A percentile compares a stretch with the other conserved stretches of the same genome.
Evolutionary conservation across 2,113 vertebrate genomes (phyloP).

Genomic region (Chaetops frenatus): DNA sequence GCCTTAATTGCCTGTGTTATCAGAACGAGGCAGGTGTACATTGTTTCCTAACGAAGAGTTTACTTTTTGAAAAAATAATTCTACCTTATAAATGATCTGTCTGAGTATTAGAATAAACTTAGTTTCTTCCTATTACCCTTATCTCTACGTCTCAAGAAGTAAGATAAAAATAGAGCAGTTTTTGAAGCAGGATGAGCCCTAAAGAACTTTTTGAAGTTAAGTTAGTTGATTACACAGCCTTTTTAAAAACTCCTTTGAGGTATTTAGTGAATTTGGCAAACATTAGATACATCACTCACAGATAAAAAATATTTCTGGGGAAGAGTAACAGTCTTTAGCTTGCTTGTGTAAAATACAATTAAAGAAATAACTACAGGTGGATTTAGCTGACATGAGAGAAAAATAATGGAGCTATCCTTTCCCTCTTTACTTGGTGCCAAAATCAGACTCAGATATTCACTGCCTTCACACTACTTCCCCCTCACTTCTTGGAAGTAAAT

Average conservation of each 20-base stretch:
- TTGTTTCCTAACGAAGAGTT: neutral
- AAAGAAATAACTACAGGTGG: neutral
- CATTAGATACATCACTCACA: neutral
- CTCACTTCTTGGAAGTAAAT: neutral
- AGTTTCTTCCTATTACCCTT: neutral
- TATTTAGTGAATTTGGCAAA: neutral
- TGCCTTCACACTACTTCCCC: neutral
- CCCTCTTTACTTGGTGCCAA: neutral
- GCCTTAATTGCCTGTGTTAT: neutral
- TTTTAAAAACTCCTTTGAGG: neutral
- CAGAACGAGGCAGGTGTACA: neutral
- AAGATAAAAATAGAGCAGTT: neutral
- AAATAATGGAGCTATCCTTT: neutral
- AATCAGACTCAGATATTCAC: neutral
- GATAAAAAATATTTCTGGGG: neutral
- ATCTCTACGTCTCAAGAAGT: neutral
- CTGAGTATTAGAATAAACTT: neutral
- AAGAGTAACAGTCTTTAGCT: neutral
- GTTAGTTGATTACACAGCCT: neutral
- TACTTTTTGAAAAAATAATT: neutral
- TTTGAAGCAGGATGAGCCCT: neutral
- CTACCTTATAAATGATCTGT: neutral
- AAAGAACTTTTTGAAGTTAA: neutral
- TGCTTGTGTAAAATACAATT: neutral
- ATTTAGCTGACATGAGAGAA: neutral